phyloP scores from a whole-genome alignment of 2,888 invertebrate species.

The Nebria salina region DNA sequence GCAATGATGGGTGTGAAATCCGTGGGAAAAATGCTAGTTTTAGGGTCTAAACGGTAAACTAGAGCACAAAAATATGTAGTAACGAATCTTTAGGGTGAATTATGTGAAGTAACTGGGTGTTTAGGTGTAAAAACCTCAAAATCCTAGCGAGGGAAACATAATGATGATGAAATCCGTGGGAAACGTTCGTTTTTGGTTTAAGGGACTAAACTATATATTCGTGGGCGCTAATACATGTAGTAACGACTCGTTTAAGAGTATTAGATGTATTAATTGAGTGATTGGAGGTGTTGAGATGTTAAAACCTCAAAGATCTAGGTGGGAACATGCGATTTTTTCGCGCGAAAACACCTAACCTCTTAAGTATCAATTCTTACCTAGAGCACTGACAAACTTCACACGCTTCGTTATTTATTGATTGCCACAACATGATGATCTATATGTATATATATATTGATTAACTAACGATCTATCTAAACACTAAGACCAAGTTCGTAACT shows the following conservation, averaged over 20 bases:
- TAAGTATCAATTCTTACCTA: constrained; percentile 56
- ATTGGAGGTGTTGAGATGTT: background rate
- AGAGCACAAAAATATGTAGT: background rate
- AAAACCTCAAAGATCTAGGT: constrained; percentile 7
- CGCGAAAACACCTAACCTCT: constrained; percentile 17
- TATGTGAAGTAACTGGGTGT: background rate
- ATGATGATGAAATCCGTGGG: background rate
- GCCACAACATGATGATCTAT: constrained; percentile 55
- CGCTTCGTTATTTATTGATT: constrained; percentile 56
- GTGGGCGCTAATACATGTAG: too few relatives aligned
- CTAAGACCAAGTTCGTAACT: background rate
- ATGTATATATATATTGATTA: background rate
- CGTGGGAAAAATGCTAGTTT: too few relatives aligned
- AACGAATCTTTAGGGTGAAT: background rate
- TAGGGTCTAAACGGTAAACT: background rate
- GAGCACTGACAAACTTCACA: constrained; percentile 63
- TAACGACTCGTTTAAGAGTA: background rate
- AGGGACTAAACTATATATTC: background rate
- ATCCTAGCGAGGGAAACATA: background rate
- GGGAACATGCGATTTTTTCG: constrained; percentile 23
- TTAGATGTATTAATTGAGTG: background rate
- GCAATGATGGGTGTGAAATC: background rate
- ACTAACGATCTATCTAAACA: background rate
- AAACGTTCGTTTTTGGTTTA: background rate
- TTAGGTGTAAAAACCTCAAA: background rate